Conservation (phyloP, 2,888 invertebrate species). For the Lamellibrachia columna region DNA sequence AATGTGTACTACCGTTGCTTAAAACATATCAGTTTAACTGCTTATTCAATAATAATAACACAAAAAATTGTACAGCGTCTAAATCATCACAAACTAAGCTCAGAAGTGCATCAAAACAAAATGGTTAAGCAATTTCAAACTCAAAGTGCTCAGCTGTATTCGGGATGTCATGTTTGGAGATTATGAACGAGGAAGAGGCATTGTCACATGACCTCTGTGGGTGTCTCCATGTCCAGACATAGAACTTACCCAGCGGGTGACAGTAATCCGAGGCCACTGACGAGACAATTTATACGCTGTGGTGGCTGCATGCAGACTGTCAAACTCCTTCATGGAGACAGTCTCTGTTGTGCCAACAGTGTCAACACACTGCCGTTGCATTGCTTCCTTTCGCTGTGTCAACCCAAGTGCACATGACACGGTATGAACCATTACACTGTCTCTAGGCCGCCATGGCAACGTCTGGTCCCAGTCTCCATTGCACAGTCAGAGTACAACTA, state of each 20-base stretch:
- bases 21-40: no score
- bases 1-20: background rate
- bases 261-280: background rate
- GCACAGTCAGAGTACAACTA: background rate
- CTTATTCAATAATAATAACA: no score
- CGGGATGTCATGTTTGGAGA: background rate
- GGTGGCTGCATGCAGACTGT: background rate
- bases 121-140: background rate
- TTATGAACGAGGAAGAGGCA: background rate
- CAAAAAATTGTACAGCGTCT: no score
- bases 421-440: background rate
- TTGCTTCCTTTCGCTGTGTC: background rate
- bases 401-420: background rate
- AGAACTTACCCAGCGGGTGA: background rate
- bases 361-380: background rate
- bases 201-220: background rate
- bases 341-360: background rate
- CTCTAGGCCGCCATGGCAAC: background rate
- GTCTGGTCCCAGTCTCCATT: background rate
- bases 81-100: no score
- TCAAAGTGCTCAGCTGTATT: no score
- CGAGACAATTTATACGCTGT: background rate
- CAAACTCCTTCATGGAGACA: conserved; percentile 16
- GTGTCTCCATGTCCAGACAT: background rate
- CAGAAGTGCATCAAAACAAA: background rate